These are phyloP conservation scores for Polypedilum vanderplanki DNA, from an alignment of 1,140 invertebrate species.

Conservation along the genomic window DNA sequence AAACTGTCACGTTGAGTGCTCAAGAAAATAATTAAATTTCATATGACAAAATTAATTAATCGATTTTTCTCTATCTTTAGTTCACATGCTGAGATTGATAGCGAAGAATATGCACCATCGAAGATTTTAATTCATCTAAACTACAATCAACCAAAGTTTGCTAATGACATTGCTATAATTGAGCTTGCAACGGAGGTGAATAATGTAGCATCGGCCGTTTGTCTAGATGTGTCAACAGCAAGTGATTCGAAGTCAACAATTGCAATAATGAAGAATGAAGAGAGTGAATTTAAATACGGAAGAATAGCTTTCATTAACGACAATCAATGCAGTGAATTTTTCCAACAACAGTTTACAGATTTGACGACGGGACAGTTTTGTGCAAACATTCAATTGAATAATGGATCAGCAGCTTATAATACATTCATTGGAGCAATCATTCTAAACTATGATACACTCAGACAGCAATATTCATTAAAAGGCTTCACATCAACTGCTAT, in stretches of 20 bases:
- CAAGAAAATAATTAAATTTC: too few relatives aligned
- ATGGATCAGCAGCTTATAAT: neutral
- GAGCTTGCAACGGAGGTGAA: neutral
- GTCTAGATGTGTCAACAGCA: neutral
- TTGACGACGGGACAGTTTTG: neutral
- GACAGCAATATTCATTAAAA: neutral
- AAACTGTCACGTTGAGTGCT: too few relatives aligned
- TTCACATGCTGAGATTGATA: neutral
- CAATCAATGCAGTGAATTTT: neutral
- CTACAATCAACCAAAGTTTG: slow-evolving; percentile 14
- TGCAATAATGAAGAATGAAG: neutral
- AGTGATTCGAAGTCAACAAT: neutral
- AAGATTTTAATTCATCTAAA: neutral
- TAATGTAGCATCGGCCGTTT: neutral
- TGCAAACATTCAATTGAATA: neutral
- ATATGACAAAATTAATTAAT: too few relatives aligned
- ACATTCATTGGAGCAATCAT: neutral
- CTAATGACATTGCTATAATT: slow-evolving; percentile 21
- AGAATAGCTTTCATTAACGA: neutral
- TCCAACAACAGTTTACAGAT: neutral
- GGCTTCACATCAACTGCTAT: neutral
- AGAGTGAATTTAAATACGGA: neutral
- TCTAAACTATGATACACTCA: neutral
- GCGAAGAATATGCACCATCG: neutral
- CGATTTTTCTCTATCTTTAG: too few relatives aligned